A percentile compares a stretch with the other conserved stretches of the same genome.
phyloP scores from a whole-genome alignment of 1,140 invertebrate genomes.

The Rhysida immarginata region DNA sequence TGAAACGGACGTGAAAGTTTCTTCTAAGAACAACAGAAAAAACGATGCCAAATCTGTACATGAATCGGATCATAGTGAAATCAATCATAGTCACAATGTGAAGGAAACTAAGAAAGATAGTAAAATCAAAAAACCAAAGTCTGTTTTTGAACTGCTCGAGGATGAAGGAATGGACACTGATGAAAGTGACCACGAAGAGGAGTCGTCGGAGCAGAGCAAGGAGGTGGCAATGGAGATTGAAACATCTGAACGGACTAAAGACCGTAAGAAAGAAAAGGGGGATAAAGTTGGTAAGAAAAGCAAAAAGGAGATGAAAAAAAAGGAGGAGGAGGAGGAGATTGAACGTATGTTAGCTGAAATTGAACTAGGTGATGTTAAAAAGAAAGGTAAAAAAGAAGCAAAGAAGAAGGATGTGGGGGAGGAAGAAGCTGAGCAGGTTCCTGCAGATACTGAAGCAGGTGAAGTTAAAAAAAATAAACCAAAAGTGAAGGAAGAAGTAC shows the following conservation, averaged over 20 bases:
- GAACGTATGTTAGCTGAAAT: neutral
- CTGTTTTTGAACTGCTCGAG: slow-evolving; percentile 18
- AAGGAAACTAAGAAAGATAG: too few species aligned
- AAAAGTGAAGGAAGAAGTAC: slow-evolving; percentile 19
- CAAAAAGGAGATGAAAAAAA: slow-evolving; percentile 10
- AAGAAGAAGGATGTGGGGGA: slow-evolving; percentile 51
- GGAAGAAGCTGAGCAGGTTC: slow-evolving; percentile 65
- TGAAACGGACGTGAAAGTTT: too few species aligned
- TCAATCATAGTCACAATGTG: too few species aligned
- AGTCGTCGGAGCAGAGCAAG: too few species aligned
- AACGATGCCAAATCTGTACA: too few species aligned
- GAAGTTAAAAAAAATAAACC: slow-evolving; percentile 18
- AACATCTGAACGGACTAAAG: too few species aligned
- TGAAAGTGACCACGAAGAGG: too few species aligned
- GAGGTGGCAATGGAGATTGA: too few species aligned
- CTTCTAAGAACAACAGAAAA: too few species aligned
- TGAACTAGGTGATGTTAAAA: slow-evolving; percentile 11
- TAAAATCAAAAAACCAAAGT: slow-evolving; percentile 33
- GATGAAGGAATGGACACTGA: slow-evolving; percentile 10
- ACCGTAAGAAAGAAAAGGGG: too few species aligned
- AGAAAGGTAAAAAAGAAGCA: slow-evolving; percentile 32
- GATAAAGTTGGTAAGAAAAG: too few species aligned
- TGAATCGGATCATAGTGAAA: too few species aligned
- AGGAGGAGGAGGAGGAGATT: slow-evolving; percentile 6
- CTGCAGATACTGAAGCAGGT: slow-evolving; percentile 37